Evolutionary conservation across 92 coral and sea anemone genomes (phyloP), one percentile per base, ranked within the genome.

Genomic region (Epizoanthus fatuus): DNA sequence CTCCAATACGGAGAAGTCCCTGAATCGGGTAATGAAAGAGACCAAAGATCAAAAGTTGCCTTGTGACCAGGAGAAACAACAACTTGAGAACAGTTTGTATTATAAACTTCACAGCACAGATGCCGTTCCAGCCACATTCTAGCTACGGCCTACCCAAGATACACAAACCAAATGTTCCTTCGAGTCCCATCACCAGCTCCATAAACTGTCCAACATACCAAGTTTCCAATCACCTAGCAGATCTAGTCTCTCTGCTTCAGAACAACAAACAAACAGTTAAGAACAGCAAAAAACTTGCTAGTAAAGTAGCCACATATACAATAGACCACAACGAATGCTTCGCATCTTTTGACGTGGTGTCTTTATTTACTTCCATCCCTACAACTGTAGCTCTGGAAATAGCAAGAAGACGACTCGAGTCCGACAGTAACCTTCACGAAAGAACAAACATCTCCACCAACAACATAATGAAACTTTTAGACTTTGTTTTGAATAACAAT

Each of bases 231-330:
- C 35, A 65, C 29, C 58, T 86, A 65, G 78, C 90, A 22, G 9
- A 78, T 7, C 10, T 86, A 8, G 55, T 86, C 17, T 65, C 64
- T 4, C 79, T 40, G 7, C 76, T 77, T 66, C 44, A 35, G 3
- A 45, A 67, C 75, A 86, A 86, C 58, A 62, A n/a, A 63, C 58
- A 77, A 38, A 12, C 66, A 20, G 69, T 86, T 17, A 78, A 54
- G 25, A 77, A 86, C 59, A 76, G 84, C 29, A 39, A 29, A 76
- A 81, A 78, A 16, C 69, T 86, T 79, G 35, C 79, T 71, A 2
- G 69, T 6, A 42, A 45, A 45, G 25, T 44, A 19, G 20, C 79
- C 25, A 45, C 79, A 16, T n/a, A 73, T 55, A 49, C 58, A 32
- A 32, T 73, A 20, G 59, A 73, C 20, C 35, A 73, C 59, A 42